Conservation (phyloP, 2,113 vertebrate genomes). For the Lepidothrix coronata region DNA sequence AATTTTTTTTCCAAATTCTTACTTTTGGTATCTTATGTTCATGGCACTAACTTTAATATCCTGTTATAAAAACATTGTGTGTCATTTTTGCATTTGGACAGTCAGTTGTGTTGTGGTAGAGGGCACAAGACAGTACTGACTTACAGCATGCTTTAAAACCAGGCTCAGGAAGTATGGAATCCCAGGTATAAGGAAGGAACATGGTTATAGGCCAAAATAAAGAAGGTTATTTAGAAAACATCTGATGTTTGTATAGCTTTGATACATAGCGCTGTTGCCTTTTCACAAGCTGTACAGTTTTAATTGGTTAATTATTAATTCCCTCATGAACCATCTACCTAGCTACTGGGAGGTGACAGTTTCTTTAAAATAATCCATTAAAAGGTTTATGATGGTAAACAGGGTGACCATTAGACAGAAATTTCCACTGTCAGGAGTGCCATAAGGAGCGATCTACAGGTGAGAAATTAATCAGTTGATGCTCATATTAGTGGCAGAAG, state of each 20-base stretch:
- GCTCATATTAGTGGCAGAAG: rapidly evolving
- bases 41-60: background rate
- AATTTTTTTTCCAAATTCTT: background rate
- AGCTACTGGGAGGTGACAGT: background rate
- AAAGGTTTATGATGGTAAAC: background rate
- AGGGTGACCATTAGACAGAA: background rate
- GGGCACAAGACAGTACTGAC: background rate
- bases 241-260: background rate
- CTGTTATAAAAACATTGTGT: background rate
- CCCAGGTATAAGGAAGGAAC: background rate
- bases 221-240: background rate
- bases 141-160: background rate
- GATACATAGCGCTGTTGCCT: background rate
- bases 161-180: background rate
- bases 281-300: background rate
- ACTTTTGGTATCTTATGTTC: background rate
- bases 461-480: background rate
- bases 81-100: background rate
- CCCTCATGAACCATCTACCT: background rate
- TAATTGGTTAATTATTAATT: background rate
- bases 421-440: background rate
- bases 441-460: background rate
- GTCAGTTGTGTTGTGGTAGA: background rate
- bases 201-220: background rate
- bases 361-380: background rate